A percentile compares a stretch with the other conserved stretches of the same genome.
phyloP scores from a whole-genome alignment of 2,797 vertebrate genomes.

The Melopsittacus undulatus region DNA sequence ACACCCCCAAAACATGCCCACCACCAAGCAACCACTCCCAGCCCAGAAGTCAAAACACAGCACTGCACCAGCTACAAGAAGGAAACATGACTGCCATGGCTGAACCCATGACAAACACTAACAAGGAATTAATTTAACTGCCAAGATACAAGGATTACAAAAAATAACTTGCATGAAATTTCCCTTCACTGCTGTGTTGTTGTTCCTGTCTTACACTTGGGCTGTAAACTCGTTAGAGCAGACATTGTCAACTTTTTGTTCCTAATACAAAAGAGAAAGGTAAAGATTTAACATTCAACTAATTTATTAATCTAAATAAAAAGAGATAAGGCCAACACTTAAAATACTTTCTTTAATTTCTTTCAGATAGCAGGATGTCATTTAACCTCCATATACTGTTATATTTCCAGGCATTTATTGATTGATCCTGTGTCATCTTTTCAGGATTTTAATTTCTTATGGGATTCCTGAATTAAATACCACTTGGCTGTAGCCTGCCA shows the following conservation, averaged over 20 bases:
- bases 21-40: too few relatives aligned
- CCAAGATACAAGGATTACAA: not conserved
- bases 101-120: too few relatives aligned
- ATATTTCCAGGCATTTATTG: slow-evolving; percentile 57
- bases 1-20: too few relatives aligned
- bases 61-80: too few relatives aligned
- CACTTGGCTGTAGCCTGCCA: not conserved
- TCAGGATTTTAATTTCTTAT: slow-evolving; percentile 25
- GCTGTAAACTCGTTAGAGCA: not conserved
- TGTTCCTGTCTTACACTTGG: not conserved
- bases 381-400: not conserved
- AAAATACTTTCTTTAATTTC: not conserved
- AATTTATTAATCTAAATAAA: not conserved
- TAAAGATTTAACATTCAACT: not conserved
- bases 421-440: slow-evolving; percentile 43
- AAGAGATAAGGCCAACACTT: not conserved
- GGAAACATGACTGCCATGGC: too few relatives aligned
- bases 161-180: not conserved
- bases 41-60: too few relatives aligned
- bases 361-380: not conserved
- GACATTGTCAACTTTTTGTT: not conserved
- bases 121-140: not conserved
- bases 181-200: not conserved
- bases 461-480: slow-evolving; percentile 41
- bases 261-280: not conserved